Evolutionary conservation across 1,140 invertebrate genomes (phyloP).

Genomic region (Panagrolaimus sp.): DNA sequence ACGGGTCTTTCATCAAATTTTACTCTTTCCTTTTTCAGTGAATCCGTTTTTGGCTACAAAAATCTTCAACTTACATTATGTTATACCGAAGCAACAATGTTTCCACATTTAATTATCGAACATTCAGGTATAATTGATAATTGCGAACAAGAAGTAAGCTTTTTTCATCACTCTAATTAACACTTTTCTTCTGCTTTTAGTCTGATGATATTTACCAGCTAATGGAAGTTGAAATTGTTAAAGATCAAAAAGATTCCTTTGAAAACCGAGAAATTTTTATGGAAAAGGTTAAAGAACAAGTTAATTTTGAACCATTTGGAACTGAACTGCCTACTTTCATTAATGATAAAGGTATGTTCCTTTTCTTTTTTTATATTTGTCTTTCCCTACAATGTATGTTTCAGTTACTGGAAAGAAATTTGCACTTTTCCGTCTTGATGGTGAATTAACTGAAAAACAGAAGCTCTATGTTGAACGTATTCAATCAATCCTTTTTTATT

Average conservation of each 20-base stretch:
- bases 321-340: not conserved
- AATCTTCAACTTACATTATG: slow-evolving; percentile 29
- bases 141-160: not conserved
- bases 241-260: slow-evolving; percentile 34
- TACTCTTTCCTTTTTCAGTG: slow-evolving; percentile 30
- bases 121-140: slow-evolving; percentile 17
- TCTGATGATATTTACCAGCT: slow-evolving; percentile 37
- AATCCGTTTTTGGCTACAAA: slow-evolving; percentile 47
- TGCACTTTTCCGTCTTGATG: slow-evolving; percentile 1
- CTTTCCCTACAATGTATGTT: no score
- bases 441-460: not conserved
- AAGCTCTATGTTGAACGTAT: slow-evolving; percentile 64
- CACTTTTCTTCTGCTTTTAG: not conserved
- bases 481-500: slow-evolving; percentile 88
- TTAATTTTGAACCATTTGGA: not conserved
- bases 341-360: not conserved
- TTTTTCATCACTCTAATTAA: no score
- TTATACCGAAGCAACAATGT: slow-evolving; percentile 41
- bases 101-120: slow-evolving; percentile 27
- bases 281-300: not conserved
- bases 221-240: slow-evolving; percentile 32
- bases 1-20: not conserved
- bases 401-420: not conserved
- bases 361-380: no score
- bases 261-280: not conserved